These are phyloP conservation scores for Drosophila diplacantha DNA, from an alignment of 2,888 invertebrate species.

Conservation along the genomic window DNA sequence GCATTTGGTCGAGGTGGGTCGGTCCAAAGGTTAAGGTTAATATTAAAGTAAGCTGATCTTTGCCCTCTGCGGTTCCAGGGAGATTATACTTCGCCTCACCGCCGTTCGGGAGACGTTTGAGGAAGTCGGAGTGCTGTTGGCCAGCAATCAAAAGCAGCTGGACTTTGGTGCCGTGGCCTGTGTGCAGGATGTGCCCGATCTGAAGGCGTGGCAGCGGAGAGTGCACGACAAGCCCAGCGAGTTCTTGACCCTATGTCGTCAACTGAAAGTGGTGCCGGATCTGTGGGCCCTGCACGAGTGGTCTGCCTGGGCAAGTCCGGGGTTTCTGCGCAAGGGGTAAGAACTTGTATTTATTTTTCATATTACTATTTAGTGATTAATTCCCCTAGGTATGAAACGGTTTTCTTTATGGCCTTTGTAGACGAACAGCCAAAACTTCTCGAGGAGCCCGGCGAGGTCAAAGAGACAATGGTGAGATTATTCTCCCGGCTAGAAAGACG, in stretches of 20 bases:
- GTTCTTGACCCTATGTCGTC: constrained; percentile 83
- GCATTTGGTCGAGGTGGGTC: constrained; percentile 67
- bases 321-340: constrained; percentile 78
- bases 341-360: neutral
- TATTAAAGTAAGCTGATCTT: constrained; percentile 36
- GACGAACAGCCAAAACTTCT: constrained; percentile 46
- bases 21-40: constrained; percentile 39
- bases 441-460: constrained; percentile 53
- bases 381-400: constrained; percentile 48
- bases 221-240: constrained; percentile 69
- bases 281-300: constrained; percentile 87
- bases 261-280: constrained; percentile 85
- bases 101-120: constrained; percentile 95
- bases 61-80: constrained; percentile 72
- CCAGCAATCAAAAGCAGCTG: constrained; percentile 79
- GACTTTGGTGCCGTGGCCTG: constrained; percentile 72
- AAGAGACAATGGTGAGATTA: constrained; percentile 45
- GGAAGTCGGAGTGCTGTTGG: constrained; percentile 88
- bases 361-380: no score
- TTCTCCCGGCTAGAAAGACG: no score
- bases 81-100: constrained; percentile 88
- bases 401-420: constrained; percentile 55
- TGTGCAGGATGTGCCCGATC: constrained; percentile 78
- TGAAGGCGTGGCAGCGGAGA: constrained; percentile 81
- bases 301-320: constrained; percentile 89